Percentiles rank a stretch among this genome's conserved stretches.
phyloP scores from a whole-genome alignment of 2,113 vertebrate genomes.

The Vulpes ferrilata region DNA sequence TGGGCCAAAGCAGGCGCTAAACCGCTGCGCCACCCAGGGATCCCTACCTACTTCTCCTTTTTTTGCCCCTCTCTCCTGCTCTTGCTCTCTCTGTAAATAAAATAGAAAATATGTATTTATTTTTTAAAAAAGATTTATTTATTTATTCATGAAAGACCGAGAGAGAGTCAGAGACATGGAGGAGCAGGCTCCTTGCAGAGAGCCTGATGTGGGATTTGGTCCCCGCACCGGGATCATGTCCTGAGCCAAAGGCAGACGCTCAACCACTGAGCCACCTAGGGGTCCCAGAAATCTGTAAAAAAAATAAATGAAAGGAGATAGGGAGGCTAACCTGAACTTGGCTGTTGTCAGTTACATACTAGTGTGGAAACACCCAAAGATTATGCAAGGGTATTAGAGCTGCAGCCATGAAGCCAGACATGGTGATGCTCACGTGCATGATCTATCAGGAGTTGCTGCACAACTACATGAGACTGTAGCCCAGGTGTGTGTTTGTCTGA shows the following conservation, averaged over 20 bases:
- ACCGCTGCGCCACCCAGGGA: no score
- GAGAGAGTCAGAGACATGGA: no score
- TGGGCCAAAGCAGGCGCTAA: no score
- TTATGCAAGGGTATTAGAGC: constrained; percentile 77
- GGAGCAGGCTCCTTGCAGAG: no score
- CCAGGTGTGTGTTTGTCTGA: constrained; percentile 89
- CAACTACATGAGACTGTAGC: constrained; percentile 90
- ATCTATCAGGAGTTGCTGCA: constrained; percentile 94
- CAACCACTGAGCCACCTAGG: no score
- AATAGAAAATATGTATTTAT: no score
- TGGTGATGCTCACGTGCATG: constrained; percentile 93
- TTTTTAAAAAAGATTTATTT: no score
- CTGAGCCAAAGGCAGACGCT: no score
- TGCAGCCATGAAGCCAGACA: constrained; percentile 89
- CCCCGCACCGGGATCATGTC: no score
- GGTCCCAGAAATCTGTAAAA: no score
- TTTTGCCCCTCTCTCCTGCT: not conserved
- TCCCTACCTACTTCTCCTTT: not conserved
- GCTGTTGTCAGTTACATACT: constrained; percentile 68
- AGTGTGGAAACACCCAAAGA: constrained; percentile 62
- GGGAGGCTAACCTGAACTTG: constrained; percentile 67
- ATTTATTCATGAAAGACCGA: no score
- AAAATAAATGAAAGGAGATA: constrained; percentile 89
- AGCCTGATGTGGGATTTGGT: no score
- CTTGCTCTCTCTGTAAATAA: not conserved